These are phyloP conservation scores for Scortum barcoo DNA, from an alignment of 2,113 vertebrate species.

Conservation along the genomic window DNA sequence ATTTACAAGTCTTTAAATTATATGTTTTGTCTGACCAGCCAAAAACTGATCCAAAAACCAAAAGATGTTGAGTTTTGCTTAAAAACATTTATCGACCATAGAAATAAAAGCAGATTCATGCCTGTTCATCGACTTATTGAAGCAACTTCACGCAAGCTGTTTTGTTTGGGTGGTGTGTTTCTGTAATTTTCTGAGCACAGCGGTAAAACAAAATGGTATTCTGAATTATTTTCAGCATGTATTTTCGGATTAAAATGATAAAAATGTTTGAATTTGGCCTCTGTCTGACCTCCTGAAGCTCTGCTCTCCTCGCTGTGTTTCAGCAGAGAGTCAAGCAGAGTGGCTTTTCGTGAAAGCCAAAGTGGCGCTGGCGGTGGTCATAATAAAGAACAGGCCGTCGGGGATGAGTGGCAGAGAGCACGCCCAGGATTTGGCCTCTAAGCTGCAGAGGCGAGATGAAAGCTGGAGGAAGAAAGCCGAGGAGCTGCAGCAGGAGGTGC, in stretches of 20 bases:
- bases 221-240: background rate
- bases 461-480: slow-evolving; percentile 81
- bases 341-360: slow-evolving; percentile 83
- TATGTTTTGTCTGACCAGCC: too few relatives aligned
- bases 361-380: slow-evolving; percentile 88
- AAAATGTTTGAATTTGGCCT: background rate
- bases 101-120: too few relatives aligned
- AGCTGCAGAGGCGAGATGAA: slow-evolving; percentile 72
- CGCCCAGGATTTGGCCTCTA: slow-evolving; percentile 79
- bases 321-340: slow-evolving; percentile 40
- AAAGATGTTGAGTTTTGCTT: too few relatives aligned
- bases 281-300: background rate
- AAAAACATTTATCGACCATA: too few relatives aligned
- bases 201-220: background rate
- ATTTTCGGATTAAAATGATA: background rate
- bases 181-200: too few relatives aligned
- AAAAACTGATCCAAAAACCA: too few relatives aligned
- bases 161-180: too few relatives aligned
- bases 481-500: slow-evolving; percentile 88
- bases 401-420: slow-evolving; percentile 85
- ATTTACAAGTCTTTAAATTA: too few relatives aligned
- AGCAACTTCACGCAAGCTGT: too few relatives aligned
- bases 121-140: too few relatives aligned
- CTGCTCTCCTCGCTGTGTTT: slow-evolving; percentile 1
- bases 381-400: slow-evolving; percentile 87